Evolutionary conservation across 2,113 vertebrate species (phyloP), one percentile per base, ranked within the genome.

Genomic region (Tenebrosternarchus preto): DNA sequence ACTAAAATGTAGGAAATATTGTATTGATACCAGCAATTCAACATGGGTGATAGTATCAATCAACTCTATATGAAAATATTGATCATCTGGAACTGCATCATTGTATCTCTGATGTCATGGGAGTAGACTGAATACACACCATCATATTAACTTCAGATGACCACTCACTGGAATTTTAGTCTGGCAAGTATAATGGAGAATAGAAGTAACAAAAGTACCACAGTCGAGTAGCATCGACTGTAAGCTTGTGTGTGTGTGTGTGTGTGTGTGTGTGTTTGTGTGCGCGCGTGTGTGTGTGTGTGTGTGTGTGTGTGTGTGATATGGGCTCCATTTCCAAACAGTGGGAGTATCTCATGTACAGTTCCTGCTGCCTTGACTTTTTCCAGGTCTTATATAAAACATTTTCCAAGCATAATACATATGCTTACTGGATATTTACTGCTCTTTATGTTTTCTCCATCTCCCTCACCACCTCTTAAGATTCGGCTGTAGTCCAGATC

Each of bases 361-460:
- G 4, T 31, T 31, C 17, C 61, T 27, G 9, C 59, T 15, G 29
- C 31, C 17, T 46, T 55, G 53, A 25, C 15, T 53, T 59, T 68
- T 78, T 69, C 53, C 55, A 43, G 12, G 27, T 77, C 61, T 19
- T 43, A 69, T 43, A 33, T 31, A 70, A 12, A 70, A 39, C 53
- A 20, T 60, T 60, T 60, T 68, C 59, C 20, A 71, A 71, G 36
- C 60, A 36, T 60, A 78, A 78, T 78, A 71, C 70, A 69, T 78
- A 53, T 78, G 76, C 69, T 78, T 78, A 78, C 55, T 61, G 22
- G 67, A 78, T 78, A 55, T 78, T 78, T 78, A 78, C 55, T 50
- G 25, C n/a, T 24, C 56, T 71, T 78, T 71, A 57, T 46, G 70
- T 78, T 36, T 50, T 36, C 33, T 0, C 31, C 36, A 12, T 78